Conservation (phyloP, 2,113 vertebrate genomes). For the Rhynchomys soricoides region DNA sequence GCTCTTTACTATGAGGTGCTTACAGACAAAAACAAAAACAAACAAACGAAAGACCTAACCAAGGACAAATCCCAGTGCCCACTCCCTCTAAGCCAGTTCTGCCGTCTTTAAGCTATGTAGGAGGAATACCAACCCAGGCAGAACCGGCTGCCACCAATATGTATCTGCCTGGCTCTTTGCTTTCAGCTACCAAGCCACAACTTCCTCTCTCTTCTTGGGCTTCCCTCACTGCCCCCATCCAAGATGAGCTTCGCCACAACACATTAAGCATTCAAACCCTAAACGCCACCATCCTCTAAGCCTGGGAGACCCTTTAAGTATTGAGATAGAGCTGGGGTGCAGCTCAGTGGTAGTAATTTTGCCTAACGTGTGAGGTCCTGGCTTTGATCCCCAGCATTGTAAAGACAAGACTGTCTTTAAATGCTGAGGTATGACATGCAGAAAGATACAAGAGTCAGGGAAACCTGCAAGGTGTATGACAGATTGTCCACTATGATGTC, state of each 20-base stretch:
- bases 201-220: background rate
- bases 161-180: background rate
- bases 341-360: background rate
- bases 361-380: background rate
- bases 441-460: background rate
- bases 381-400: background rate
- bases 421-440: background rate
- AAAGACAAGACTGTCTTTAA: background rate
- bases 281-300: background rate
- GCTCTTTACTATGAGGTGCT: background rate
- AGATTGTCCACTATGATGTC: background rate
- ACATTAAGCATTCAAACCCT: background rate
- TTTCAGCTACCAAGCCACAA: background rate
- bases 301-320: background rate
- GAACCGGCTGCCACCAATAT: background rate
- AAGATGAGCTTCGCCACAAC: background rate
- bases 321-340: background rate
- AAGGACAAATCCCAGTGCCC: background rate
- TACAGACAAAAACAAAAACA: background rate
- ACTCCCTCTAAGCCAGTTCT: background rate
- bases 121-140: background rate
- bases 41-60: background rate
- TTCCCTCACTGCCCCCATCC: background rate
- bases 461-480: background rate
- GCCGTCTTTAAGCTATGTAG: background rate